These are phyloP conservation scores for Saccostrea echinata DNA, from an alignment of 1,140 invertebrate species.

Conservation along the genomic window DNA sequence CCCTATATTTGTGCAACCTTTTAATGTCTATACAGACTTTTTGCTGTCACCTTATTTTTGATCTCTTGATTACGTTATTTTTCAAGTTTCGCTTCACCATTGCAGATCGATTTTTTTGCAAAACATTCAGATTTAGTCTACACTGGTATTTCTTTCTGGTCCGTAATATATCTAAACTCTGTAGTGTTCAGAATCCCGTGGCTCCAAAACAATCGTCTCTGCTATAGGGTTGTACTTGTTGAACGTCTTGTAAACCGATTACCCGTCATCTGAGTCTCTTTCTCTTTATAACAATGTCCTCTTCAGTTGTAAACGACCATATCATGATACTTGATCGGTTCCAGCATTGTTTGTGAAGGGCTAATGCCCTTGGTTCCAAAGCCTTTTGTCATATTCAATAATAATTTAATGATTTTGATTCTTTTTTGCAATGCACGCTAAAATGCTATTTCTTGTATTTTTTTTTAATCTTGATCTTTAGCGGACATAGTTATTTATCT, in stretches of 20 bases:
- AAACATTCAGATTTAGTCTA: too few species aligned
- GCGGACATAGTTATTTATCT: too few species aligned
- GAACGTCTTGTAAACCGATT: background rate
- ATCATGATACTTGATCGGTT: background rate
- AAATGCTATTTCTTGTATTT: background rate
- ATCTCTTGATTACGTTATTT: background rate
- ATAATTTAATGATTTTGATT: background rate
- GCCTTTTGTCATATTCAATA: background rate
- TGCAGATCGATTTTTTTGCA: background rate
- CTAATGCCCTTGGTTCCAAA: background rate
- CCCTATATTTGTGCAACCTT: too few species aligned
- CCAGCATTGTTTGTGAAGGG: background rate
- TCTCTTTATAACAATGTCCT: background rate
- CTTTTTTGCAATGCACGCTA: background rate
- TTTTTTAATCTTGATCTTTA: too few species aligned
- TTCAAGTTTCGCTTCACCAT: background rate
- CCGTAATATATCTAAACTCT: background rate
- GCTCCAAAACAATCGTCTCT: background rate
- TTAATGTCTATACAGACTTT: too few species aligned
- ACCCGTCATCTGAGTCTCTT: background rate
- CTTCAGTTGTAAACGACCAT: background rate
- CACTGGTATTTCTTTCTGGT: too few species aligned
- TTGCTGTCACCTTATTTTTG: background rate
- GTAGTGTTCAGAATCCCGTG: background rate
- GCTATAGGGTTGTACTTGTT: background rate